A percentile compares a stretch with the other conserved stretches of the same genome.
phyloP scores from a whole-genome alignment of 2,797 vertebrate genomes.

The Manis javanica region DNA sequence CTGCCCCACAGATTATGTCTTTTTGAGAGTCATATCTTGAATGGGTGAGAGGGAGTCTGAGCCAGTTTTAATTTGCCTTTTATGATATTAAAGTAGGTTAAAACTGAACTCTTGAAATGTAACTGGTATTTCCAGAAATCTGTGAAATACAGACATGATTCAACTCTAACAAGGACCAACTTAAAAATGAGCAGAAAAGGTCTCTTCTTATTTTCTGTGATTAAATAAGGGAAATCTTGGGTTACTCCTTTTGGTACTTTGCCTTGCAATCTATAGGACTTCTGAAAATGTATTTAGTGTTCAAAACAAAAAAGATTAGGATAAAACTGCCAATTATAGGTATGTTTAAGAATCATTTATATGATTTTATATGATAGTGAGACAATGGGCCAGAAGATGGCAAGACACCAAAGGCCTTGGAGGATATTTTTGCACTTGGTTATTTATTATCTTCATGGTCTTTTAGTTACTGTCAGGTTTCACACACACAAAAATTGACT shows the following conservation, averaged over 20 bases:
- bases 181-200: background rate
- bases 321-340: background rate
- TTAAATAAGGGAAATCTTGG: background rate
- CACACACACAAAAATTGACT: background rate
- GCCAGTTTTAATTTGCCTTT: conserved; percentile 1
- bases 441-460: background rate
- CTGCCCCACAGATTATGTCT: background rate
- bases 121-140: background rate
- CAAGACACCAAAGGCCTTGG: background rate
- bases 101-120: background rate
- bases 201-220: background rate
- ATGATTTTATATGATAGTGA: background rate
- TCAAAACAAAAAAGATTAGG: background rate
- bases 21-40: background rate
- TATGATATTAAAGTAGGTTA: background rate
- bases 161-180: background rate
- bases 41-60: background rate
- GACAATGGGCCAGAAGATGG: background rate
- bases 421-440: background rate
- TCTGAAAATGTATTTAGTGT: background rate
- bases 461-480: background rate
- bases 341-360: background rate
- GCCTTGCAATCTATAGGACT: background rate
- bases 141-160: background rate
- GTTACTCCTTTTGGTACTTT: background rate